A percentile compares a stretch with the other conserved stretches of the same genome.
Evolutionary conservation across 1,140 invertebrate species (phyloP).

Genomic region (Cylas formicarius): DNA sequence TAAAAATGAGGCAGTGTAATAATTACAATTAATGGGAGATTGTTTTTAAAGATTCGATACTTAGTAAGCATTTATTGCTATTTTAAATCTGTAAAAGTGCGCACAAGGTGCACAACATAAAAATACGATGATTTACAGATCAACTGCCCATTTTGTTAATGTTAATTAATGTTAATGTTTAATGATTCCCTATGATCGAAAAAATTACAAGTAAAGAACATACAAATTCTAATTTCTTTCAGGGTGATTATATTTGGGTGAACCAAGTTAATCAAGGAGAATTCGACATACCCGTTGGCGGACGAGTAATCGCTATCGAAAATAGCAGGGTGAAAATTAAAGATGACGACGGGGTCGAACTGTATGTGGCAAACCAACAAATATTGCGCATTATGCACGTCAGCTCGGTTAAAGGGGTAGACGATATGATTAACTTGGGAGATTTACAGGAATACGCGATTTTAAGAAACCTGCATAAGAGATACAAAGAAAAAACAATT

Average conservation of each 20-base stretch:
- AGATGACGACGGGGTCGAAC: conserved; percentile 71
- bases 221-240: too few species aligned
- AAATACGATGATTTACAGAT: too few species aligned
- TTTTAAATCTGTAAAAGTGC: too few species aligned
- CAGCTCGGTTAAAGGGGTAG: conserved; percentile 76
- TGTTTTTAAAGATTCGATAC: too few species aligned
- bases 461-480: conserved; percentile 81
- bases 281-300: conserved; percentile 79
- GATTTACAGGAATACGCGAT: conserved; percentile 92
- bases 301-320: conserved; percentile 68
- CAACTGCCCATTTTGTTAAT: too few species aligned
- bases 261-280: conserved; percentile 62
- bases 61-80: too few species aligned
- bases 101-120: too few species aligned
- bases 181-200: too few species aligned
- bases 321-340: conserved; percentile 67
- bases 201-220: too few species aligned
- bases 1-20: too few species aligned
- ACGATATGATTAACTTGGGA: conserved; percentile 90
- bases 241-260: conserved; percentile 85
- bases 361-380: conserved; percentile 46
- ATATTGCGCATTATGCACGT: conserved; percentile 78
- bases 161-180: too few species aligned
- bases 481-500: conserved; percentile 82
- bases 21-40: too few species aligned